A percentile compares a stretch with the other conserved stretches of the same genome.
Conservation (phyloP, 1,140 invertebrate genomes). For the Apis laboriosa region DNA sequence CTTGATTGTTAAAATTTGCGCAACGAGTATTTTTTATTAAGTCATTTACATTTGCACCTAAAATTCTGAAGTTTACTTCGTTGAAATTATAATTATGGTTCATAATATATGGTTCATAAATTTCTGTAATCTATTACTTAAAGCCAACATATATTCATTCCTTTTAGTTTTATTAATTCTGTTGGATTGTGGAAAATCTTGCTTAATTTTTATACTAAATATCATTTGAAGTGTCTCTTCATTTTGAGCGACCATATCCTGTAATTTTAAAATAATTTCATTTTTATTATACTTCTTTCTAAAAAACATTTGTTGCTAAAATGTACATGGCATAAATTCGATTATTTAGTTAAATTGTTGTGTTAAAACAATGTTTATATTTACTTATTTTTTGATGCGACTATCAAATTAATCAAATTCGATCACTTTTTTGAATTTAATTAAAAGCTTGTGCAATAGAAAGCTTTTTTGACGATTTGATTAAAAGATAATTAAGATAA, state of each 20-base stretch:
- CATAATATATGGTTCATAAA: constrained; percentile 45
- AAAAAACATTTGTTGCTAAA: too few species aligned
- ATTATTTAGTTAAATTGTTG: too few species aligned
- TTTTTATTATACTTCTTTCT: too few species aligned
- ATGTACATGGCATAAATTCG: too few species aligned
- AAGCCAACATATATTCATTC: constrained; percentile 84
- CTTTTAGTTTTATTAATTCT: constrained; percentile 75
- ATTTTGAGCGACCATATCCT: constrained; percentile 80
- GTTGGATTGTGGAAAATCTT: too few species aligned
- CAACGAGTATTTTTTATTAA: constrained; percentile 73
- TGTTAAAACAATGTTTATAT: too few species aligned
- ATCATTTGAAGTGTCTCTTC: constrained; percentile 83
- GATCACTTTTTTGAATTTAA: too few species aligned
- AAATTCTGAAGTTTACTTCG: constrained; percentile 71
- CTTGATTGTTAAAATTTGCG: neutral
- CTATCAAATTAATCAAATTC: too few species aligned
- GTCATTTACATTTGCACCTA: constrained; percentile 55
- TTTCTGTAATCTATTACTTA: constrained; percentile 81
- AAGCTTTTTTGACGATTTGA: too few species aligned
- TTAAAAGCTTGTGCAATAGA: too few species aligned
- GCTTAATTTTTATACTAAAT: constrained; percentile 79
- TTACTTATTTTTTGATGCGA: too few species aligned
- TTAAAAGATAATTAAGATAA: too few species aligned
- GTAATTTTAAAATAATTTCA: neutral
- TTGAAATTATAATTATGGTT: constrained; percentile 59